Evolutionary conservation across 2,888 invertebrate genomes (phyloP).

Genomic region (Phyllotreta cruciferae): DNA sequence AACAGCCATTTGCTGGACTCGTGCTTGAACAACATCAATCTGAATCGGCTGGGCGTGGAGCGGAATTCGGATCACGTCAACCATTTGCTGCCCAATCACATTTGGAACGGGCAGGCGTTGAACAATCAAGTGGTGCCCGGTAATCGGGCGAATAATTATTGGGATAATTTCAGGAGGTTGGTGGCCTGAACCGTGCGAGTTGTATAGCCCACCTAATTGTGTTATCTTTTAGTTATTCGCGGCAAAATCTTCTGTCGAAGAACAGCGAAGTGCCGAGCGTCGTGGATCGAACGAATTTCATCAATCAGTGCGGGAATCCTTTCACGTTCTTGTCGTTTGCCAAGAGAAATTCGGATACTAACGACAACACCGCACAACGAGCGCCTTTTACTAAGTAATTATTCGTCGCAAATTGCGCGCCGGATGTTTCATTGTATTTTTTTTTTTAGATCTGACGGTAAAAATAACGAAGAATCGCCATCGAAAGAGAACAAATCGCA

Average conservation of each 20-base stretch:
- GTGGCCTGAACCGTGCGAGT: conserved; percentile 26
- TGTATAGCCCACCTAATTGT: not conserved
- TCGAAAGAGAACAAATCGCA: conserved; percentile 20
- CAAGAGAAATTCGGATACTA: conserved; percentile 52
- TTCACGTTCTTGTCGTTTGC: conserved; percentile 44
- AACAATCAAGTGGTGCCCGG: conserved; percentile 93
- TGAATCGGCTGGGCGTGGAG: conserved; percentile 48
- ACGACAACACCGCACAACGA: conserved; percentile 52
- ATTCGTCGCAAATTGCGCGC: not conserved
- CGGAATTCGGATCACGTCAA: conserved; percentile 51
- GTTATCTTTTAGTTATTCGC: conserved; percentile 82
- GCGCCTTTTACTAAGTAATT: conserved; percentile 18
- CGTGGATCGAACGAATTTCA: conserved; percentile 65
- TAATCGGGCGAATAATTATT: conserved; percentile 90
- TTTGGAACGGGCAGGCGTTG: conserved; percentile 66
- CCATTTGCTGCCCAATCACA: conserved; percentile 52
- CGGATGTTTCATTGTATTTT: conserved; percentile 1
- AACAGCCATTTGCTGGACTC: conserved; percentile 53
- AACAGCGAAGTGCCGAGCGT: conserved; percentile 70
- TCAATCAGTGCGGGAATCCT: conserved; percentile 54
- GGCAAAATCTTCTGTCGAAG: conserved; percentile 87
- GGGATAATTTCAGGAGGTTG: conserved; percentile 94
- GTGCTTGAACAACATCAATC: conserved; percentile 52
- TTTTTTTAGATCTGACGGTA: not conserved
- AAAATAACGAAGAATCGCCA: conserved; percentile 13